Base-by-base conservation (phyloP, 2,888 invertebrate species). In the Gibbula magus region DNA sequence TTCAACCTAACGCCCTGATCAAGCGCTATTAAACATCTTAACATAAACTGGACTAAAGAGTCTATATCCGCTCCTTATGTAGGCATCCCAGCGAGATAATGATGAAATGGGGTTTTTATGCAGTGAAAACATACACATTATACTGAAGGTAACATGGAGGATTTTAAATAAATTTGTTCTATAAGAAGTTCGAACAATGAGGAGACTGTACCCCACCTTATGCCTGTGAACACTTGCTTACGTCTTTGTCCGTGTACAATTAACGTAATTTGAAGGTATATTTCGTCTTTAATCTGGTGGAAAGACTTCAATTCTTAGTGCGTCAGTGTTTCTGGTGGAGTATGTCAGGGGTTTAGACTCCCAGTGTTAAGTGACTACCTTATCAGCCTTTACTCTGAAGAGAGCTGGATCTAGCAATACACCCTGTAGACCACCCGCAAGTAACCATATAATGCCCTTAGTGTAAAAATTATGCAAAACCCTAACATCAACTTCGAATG, bases 261-360 rank as follows among this genome's bases (percentile, higher is more conserved):
- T 61, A 25, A 61, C 13, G 61, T 61, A 61, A 61, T 61, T 61
- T 61, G 61, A 25, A 61, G 61, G 61, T 61, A 61, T 61, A 61
- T 61, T 61, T 61, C 61, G 25, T 61, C 29, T 25, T 25, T 61
- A 61, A 61, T 61, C 61, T 61, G 29, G 29, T 61, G 61, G 61
- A 61, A 61, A 61, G 61, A 61, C 25, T 61, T 61, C 61, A 61
- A 61, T 61, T 61, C 61, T 29, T 29, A 8, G 13, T 1, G 29
- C 4, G 61, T 61, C 61, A 61, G 25, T 61, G 29, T 25, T n/a
- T 25, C 61, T 29, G 16, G 29, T 61, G 25, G 25, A 61, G 61
- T 61, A 61, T 61, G 61, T 61, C 29, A 29, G 29, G 61, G 61
- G 61, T 61, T 25, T 61, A 20, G 29, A 0, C 1, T 5, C 29